phyloP scores from a whole-genome alignment of 2,797 vertebrate species.

The Alectoris magna region DNA sequence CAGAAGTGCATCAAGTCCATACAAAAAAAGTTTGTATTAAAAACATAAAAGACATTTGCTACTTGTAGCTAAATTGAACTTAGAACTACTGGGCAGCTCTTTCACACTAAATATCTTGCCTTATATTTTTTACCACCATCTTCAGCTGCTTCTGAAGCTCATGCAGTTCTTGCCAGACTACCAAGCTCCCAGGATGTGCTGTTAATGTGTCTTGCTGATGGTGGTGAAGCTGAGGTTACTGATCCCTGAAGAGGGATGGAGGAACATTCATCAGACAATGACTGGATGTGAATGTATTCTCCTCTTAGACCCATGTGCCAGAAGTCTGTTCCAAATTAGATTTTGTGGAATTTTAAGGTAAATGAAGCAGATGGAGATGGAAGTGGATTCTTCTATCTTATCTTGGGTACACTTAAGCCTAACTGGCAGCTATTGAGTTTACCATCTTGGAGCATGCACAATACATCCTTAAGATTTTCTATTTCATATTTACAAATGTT shows the following conservation, averaged over 20 bases:
- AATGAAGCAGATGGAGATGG: neutral
- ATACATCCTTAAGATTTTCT: neutral
- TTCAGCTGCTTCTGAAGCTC: neutral
- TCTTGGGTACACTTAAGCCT: constrained; percentile 2
- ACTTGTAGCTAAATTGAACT: neutral
- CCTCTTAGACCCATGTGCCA: neutral
- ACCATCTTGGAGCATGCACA: neutral
- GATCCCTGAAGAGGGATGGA: neutral
- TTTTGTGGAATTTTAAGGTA: neutral
- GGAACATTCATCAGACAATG: neutral
- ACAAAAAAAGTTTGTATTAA: neutral
- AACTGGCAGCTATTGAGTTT: neutral
- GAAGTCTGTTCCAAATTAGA: neutral
- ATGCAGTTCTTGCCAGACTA: neutral
- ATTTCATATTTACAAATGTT: neutral
- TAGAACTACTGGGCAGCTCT: neutral
- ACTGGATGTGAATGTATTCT: neutral
- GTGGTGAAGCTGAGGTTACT: neutral
- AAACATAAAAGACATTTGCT: neutral
- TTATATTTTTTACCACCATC: neutral
- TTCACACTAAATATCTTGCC: neutral
- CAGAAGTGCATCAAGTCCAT: neutral
- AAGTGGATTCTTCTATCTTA: neutral
- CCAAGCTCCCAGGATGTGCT: neutral
- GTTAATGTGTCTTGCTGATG: neutral